Conservation (phyloP, 2,113 vertebrate genomes). For the Cyanoderma ruficeps region DNA sequence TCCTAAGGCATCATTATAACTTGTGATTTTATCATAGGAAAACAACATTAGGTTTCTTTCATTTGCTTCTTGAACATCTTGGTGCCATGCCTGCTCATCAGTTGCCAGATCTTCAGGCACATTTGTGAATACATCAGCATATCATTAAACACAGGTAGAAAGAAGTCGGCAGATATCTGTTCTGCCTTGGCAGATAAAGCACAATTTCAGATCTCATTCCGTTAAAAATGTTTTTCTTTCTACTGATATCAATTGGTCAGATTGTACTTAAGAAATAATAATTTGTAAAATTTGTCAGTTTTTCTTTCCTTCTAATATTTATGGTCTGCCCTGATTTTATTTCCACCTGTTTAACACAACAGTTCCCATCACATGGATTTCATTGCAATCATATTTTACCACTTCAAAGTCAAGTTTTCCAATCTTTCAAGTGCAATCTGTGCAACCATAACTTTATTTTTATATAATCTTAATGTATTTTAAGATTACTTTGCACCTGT, state of each 20-base stretch:
- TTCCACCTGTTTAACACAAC: not conserved
- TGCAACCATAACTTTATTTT: not conserved
- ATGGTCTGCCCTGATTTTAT: not conserved
- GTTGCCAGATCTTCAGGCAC: not conserved
- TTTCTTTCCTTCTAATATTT: not conserved
- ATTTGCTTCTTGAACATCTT: not conserved
- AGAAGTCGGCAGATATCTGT: not conserved
- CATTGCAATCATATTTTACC: not conserved
- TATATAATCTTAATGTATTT: not conserved
- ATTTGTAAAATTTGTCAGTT: not conserved
- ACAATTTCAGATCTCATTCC: not conserved
- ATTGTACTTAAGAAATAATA: not conserved
- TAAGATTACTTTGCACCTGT: not conserved
- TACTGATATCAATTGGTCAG: not conserved
- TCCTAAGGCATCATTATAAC: not conserved
- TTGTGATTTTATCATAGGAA: not conserved
- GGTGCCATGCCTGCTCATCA: not conserved
- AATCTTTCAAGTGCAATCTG: not conserved
- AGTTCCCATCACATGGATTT: not conserved
- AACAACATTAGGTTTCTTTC: not conserved
- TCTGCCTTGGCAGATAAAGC: not conserved
- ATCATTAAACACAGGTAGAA: not conserved
- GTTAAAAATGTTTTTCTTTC: not conserved
- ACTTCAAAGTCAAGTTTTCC: not conserved
- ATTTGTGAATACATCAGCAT: not conserved